These are phyloP conservation scores for Lathronympha strigana DNA, from an alignment of 2,888 invertebrate genomes.

Conservation along the genomic window DNA sequence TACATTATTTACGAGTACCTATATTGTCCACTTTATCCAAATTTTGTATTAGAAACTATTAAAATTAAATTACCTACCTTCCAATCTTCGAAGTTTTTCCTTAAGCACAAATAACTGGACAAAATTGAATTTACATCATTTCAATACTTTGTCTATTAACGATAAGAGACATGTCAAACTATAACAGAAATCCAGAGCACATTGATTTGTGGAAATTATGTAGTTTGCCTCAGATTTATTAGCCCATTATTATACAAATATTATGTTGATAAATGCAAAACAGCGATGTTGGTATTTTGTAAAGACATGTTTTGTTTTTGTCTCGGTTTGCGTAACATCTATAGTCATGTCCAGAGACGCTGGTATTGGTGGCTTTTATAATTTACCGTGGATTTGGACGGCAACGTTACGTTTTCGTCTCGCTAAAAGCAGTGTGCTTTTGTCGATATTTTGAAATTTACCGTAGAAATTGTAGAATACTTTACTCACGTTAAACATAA, in stretches of 20 bases:
- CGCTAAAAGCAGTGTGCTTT: no score
- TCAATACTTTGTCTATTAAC: conserved; percentile 7
- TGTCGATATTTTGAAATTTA: no score
- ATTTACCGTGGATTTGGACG: no score
- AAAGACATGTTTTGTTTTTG: conserved; percentile 14
- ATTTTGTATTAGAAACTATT: no score
- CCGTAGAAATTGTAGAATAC: no score
- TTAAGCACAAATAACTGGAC: neutral
- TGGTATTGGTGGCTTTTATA: no score
- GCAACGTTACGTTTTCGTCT: no score
- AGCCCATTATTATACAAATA: conserved; percentile 30
- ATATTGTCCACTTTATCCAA: no score
- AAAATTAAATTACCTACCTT: no score
- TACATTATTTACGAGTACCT: no score
- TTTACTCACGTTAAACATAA: no score
- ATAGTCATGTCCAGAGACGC: neutral
- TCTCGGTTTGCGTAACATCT: conserved; percentile 1
- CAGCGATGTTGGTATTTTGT: conserved; percentile 28
- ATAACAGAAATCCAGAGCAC: conserved; percentile 7
- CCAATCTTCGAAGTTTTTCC: neutral
- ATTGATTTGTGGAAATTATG: conserved; percentile 24
- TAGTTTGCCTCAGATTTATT: conserved; percentile 25
- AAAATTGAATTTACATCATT: neutral
- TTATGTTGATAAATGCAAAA: conserved; percentile 34
- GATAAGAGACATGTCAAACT: conserved; percentile 1